Percentiles rank a stretch among this genome's conserved stretches.
phyloP scores from a whole-genome alignment of 1,140 invertebrate species.

The Papilio xuthus region DNA sequence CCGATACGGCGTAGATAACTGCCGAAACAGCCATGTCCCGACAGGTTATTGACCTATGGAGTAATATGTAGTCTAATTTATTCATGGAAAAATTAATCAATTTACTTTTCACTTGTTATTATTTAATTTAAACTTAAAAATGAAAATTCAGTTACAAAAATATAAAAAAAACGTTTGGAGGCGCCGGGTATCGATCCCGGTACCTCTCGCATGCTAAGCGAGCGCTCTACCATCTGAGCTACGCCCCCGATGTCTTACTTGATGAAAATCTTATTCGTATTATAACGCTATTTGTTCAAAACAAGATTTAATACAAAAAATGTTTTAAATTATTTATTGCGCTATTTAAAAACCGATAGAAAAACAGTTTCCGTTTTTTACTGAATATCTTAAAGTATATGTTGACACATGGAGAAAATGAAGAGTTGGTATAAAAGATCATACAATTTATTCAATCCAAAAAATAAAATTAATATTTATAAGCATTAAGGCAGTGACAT shows the following conservation, averaged over 20 bases:
- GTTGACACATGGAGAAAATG: neutral
- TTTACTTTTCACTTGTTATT: too few relatives aligned
- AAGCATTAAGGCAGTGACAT: too few relatives aligned
- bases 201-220: constrained; percentile 40
- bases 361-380: too few relatives aligned
- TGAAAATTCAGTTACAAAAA: neutral
- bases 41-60: too few relatives aligned
- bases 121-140: neutral
- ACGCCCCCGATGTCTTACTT: constrained; percentile 7
- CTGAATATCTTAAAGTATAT: neutral
- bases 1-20: too few relatives aligned
- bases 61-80: too few relatives aligned
- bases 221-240: constrained; percentile 40
- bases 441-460: neutral
- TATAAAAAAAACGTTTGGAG: constrained; percentile 2
- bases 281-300: neutral
- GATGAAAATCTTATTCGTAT: neutral
- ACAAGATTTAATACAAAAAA: too few relatives aligned
- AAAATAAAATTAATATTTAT: neutral
- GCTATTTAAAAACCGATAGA: too few relatives aligned
- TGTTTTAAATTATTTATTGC: too few relatives aligned
- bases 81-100: too few relatives aligned
- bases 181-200: constrained; percentile 39
- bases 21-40: too few relatives aligned
- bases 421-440: neutral